phyloP scores from a whole-genome alignment of 2,888 invertebrate species.

The Nasonovia ribisnigri region DNA sequence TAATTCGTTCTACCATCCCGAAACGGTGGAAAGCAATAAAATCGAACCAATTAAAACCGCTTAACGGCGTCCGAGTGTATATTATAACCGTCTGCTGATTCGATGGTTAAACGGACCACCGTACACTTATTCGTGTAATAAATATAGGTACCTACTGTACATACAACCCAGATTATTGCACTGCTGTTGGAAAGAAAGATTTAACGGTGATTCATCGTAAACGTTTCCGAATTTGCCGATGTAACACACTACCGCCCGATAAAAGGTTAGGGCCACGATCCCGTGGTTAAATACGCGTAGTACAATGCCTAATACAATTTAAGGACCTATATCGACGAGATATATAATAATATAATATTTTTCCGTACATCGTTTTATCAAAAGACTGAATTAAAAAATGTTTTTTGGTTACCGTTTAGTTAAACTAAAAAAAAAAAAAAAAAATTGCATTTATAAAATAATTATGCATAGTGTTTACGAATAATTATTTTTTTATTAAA shows the following conservation, averaged over 20 bases:
- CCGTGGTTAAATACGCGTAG: neutral
- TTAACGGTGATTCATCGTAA: slow-evolving; percentile 36
- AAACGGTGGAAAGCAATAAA: slow-evolving; percentile 26
- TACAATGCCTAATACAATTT: neutral
- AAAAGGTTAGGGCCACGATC: neutral
- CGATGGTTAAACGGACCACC: slow-evolving; percentile 1
- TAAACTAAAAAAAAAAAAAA: neutral
- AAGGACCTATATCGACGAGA: neutral
- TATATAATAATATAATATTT: neutral
- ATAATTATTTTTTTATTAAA: neutral
- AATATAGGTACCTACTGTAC: neutral
- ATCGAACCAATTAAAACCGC: slow-evolving; percentile 46
- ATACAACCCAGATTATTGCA: neutral
- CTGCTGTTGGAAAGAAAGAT: neutral
- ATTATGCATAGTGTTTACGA: neutral
- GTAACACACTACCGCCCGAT: neutral
- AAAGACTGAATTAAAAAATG: neutral
- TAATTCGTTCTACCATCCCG: slow-evolving; percentile 14
- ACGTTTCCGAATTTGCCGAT: neutral
- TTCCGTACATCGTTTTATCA: neutral
- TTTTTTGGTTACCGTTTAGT: neutral
- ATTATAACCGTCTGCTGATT: neutral
- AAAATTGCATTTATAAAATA: neutral
- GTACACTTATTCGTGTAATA: neutral
- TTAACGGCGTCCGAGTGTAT: slow-evolving; percentile 2